Percentiles rank a stretch among this genome's conserved stretches.
Conservation (phyloP, 2,888 invertebrate species). For the Aphodius sticticus region DNA sequence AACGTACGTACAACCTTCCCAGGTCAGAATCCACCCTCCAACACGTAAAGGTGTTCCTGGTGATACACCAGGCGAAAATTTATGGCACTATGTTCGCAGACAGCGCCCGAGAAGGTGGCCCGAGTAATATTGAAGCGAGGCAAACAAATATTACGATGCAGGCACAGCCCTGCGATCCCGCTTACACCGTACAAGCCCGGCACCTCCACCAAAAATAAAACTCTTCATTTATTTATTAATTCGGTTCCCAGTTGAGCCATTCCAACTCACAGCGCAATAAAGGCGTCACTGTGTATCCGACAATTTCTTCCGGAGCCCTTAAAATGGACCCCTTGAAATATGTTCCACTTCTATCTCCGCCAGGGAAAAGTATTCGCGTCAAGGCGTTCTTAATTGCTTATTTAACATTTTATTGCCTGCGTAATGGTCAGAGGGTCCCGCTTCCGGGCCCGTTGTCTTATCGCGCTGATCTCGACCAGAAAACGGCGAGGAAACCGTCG, state of each 20-base stretch:
- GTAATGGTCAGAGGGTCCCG: constrained; percentile 46
- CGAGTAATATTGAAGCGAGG: not conserved
- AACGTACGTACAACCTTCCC: not conserved
- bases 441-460: constrained; percentile 40
- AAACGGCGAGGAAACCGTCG: constrained; percentile 39
- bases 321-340: not conserved
- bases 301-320: not conserved
- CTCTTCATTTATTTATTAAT: not conserved
- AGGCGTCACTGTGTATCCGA: not conserved
- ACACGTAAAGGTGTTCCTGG: not conserved
- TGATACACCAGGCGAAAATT: not conserved
- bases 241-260: not conserved
- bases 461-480: constrained; percentile 40
- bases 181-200: not conserved
- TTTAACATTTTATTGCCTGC: constrained; percentile 56
- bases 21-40: not conserved
- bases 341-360: not conserved
- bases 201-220: not conserved
- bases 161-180: not conserved
- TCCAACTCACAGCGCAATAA: not conserved
- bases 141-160: not conserved
- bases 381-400: constrained; percentile 52
- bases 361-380: not conserved
- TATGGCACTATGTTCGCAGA: not conserved
- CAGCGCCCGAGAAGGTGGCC: not conserved